Base-by-base conservation (phyloP, 2,797 vertebrate genomes). In the Acanthurus leucopareius region DNA sequence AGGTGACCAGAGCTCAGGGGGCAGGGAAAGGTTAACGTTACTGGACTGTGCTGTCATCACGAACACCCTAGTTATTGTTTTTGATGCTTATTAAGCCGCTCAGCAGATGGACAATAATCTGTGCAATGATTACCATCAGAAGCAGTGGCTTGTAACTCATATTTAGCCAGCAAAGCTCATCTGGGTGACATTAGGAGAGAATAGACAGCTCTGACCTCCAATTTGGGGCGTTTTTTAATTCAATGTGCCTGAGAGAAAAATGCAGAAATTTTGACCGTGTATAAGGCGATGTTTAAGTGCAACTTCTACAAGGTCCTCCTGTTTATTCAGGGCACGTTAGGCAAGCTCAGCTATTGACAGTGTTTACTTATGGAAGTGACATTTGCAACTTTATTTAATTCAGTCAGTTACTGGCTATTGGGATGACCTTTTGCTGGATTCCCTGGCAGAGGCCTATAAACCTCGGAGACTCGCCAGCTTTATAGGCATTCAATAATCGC, bases 381-480 rank as follows among this genome's bases (percentile, higher is more conserved):
- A 94, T 96, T 95, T 95, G 89, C 86, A 91, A 94, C 92, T 95
- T 95, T 91, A 94, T 94, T 95, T 93, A 93, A 95, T 94, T 94
- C 91, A 86, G 85, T 91, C 91, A 90, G 90, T 93, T 89, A 89
- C 84, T 78, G 80, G 89, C 76, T 92, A 95, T 94, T 87, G 90
- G 88, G 80, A 82, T 94, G 95, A 95, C 94, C 94, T 95, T 96
- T 95, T 78, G 59, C 84, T 47, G 76, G 81, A 83, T 86, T 90
- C 84, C 75, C 83, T 88, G 67, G 83, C 91, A 83, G 88, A 68
- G 86, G 76, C 80, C 87, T 85, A 88, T 89, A 89, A 91, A 87
- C 90, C 90, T 89, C 65, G 3, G 83, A 88, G 87, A 86, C 80
- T 88, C 19, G 59, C 77, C 69, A 69, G 87, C 88, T 89, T 89